Percentiles rank a stretch among this genome's conserved stretches.
Evolutionary conservation across 1,140 invertebrate species (phyloP).

Genomic region (Panagrolaimus sp.): DNA sequence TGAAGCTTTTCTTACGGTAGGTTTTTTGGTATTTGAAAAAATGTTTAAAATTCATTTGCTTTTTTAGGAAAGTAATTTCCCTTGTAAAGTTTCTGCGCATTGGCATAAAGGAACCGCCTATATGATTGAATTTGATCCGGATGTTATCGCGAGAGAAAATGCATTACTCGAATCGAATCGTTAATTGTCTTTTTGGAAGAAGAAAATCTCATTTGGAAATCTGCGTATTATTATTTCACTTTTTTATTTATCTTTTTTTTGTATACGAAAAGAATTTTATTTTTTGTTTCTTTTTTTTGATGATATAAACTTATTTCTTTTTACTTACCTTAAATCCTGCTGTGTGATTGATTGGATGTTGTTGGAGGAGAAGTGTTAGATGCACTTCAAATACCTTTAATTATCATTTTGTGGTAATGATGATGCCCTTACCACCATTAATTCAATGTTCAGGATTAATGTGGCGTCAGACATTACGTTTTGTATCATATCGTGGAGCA

Average conservation of each 20-base stretch:
- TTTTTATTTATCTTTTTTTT: constrained; percentile 3
- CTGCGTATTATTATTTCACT: not conserved
- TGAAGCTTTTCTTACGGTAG: constrained; percentile 85
- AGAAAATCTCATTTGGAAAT: too few relatives aligned
- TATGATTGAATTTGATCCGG: constrained; percentile 95
- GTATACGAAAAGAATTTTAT: too few relatives aligned
- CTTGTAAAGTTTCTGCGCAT: constrained; percentile 66
- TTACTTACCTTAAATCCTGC: not conserved
- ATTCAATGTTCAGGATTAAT: not conserved
- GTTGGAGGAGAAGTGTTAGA: not conserved
- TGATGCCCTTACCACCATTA: not conserved
- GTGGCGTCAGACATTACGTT: too few relatives aligned
- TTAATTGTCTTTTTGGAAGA: not conserved
- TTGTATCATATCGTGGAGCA: too few relatives aligned
- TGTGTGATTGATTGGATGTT: not conserved
- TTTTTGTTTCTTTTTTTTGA: not conserved
- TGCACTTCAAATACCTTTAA: not conserved
- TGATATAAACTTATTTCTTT: not conserved
- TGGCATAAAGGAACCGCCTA: constrained; percentile 99
- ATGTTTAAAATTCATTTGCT: too few relatives aligned
- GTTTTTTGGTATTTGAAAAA: not conserved
- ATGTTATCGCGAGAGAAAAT: constrained; percentile 84
- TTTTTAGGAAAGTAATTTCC: constrained; percentile 55
- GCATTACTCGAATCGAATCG: constrained; percentile 70
- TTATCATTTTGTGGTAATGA: too few relatives aligned